Percentiles rank a stretch among this genome's conserved stretches.
Conservation (phyloP, 2,113 vertebrate species). For the Hypocryptadius cinnamomeus region DNA sequence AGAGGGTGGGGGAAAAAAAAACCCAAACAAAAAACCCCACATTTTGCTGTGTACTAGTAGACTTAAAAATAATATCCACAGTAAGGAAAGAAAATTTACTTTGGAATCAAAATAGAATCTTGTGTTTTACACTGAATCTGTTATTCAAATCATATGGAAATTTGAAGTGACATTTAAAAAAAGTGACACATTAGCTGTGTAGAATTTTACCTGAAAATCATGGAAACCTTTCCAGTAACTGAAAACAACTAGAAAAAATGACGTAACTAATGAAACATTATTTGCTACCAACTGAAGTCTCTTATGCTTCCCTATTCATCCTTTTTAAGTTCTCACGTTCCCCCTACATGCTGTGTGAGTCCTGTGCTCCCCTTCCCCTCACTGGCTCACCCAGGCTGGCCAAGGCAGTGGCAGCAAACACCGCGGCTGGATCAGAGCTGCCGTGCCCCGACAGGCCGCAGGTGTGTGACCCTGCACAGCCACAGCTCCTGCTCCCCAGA, state of each 20-base stretch:
- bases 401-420: accelerated
- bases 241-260: neutral
- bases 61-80: neutral
- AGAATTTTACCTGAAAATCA: neutral
- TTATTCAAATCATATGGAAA: neutral
- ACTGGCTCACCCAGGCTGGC: accelerated
- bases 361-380: neutral
- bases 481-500: neutral
- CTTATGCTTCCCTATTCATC: neutral
- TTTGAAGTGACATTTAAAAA: neutral
- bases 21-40: no score
- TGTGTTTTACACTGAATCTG: neutral
- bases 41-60: neutral
- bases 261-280: neutral
- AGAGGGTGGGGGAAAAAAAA: accelerated
- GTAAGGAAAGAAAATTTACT: neutral
- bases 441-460: accelerated
- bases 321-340: no score
- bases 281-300: neutral
- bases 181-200: neutral
- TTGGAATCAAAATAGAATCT: neutral
- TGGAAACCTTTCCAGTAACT: neutral
- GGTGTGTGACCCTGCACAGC: accelerated
- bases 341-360: accelerated
- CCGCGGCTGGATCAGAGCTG: accelerated